A percentile compares a stretch with the other conserved stretches of the same genome.
Conservation (phyloP, 2,113 vertebrate species). For the Notarius lentiginosus region DNA sequence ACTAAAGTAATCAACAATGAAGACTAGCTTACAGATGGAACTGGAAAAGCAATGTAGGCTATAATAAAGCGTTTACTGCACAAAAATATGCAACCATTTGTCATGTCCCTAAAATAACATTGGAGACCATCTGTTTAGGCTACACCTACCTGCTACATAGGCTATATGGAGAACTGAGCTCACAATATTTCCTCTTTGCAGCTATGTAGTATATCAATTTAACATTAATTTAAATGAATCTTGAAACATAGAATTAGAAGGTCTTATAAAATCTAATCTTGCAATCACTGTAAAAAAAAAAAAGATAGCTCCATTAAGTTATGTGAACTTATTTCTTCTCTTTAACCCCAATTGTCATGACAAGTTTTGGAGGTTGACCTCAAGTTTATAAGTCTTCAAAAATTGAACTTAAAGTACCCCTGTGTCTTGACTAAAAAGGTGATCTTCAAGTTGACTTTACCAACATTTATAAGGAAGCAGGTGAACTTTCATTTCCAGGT, state of each 20-base stretch:
- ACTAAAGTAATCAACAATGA: not conserved
- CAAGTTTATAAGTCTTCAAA: no score
- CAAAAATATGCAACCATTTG: conserved; percentile 57
- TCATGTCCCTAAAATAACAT: conserved; percentile 78
- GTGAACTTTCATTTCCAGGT: no score
- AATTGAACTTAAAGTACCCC: no score
- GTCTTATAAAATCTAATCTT: not conserved
- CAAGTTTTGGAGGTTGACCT: no score
- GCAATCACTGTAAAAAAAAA: not conserved
- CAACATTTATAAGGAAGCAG: no score
- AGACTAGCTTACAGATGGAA: not conserved
- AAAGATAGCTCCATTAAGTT: no score
- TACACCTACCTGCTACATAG: conserved; percentile 9
- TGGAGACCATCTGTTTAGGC: conserved; percentile 67
- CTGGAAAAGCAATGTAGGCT: conserved; percentile 57
- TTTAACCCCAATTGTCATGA: no score
- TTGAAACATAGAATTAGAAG: not conserved
- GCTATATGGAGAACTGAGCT: not conserved
- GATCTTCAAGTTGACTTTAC: no score
- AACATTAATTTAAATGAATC: not conserved
- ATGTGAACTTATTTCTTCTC: no score
- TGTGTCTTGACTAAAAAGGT: no score
- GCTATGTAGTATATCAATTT: not conserved
- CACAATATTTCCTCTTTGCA: not conserved
- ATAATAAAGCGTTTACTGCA: conserved; percentile 17